A percentile compares a stretch with the other conserved stretches of the same genome.
Conservation (phyloP, 1,140 invertebrate species). For the Micrasema minimum region DNA sequence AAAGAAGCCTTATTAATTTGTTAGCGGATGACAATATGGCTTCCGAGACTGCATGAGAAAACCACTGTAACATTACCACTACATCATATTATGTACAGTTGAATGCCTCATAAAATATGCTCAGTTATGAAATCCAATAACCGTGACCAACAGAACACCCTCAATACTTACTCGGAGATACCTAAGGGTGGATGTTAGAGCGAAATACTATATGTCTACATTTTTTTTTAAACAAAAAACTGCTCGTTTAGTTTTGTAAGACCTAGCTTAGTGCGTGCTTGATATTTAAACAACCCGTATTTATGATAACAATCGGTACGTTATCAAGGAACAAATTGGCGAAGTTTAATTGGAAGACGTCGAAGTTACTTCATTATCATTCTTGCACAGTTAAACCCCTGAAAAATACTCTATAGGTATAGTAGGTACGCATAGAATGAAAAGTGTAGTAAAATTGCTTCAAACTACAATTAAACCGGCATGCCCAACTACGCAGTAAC, state of each 20-base stretch:
- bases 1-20: slow-evolving; percentile 11
- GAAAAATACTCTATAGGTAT: background rate
- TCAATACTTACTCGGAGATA: background rate
- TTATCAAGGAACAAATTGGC: slow-evolving; percentile 16
- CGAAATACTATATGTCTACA: background rate
- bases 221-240: background rate
- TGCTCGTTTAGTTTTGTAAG: background rate
- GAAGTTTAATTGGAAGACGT: slow-evolving; percentile 18
- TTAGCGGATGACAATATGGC: slow-evolving; percentile 11
- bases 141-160: background rate
- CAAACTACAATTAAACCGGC: background rate
- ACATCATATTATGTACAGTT: background rate
- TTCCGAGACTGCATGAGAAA: slow-evolving; percentile 9
- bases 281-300: background rate
- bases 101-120: background rate
- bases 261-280: background rate
- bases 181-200: background rate
- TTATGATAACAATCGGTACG: slow-evolving; percentile 14
- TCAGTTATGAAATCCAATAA: background rate
- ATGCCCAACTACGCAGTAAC: background rate
- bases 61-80: background rate
- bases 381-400: slow-evolving; percentile 2
- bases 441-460: background rate
- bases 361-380: slow-evolving; percentile 16
- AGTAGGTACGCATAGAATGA: background rate